These are phyloP conservation scores for Petrocephalus microphthalmus DNA, from an alignment of 2,113 vertebrate genomes.

Conservation along the genomic window DNA sequence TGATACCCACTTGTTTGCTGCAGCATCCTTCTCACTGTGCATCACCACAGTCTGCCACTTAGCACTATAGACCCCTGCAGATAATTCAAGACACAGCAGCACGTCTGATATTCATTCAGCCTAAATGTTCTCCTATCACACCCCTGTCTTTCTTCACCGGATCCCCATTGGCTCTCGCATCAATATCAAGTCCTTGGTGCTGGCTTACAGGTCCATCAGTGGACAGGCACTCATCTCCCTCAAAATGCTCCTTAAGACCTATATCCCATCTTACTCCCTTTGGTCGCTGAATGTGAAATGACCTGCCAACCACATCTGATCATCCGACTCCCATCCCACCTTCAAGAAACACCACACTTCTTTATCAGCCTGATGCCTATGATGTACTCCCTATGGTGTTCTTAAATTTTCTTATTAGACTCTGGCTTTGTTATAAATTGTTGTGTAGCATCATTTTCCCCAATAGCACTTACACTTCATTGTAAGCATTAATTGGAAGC, in stretches of 20 bases:
- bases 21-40: not conserved
- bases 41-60: not conserved
- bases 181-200: not conserved
- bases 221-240: not conserved
- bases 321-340: not conserved
- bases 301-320: not conserved
- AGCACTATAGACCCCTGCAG: not conserved
- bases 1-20: not conserved
- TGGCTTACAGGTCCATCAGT: not conserved
- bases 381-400: not conserved
- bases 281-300: not conserved
- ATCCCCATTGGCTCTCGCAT: not conserved
- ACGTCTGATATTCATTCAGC: not conserved
- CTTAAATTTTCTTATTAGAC: not conserved
- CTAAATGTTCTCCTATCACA: not conserved
- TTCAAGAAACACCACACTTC: not conserved
- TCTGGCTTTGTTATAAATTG: not conserved
- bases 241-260: not conserved
- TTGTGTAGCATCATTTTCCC: not conserved
- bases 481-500: not conserved
- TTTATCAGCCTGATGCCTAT: not conserved
- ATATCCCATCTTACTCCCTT: not conserved
- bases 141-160: not conserved
- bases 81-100: not conserved
- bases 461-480: not conserved